These are phyloP conservation scores for Bufo gargarizans DNA, from an alignment of 2,113 vertebrate genomes.

Conservation along the genomic window DNA sequence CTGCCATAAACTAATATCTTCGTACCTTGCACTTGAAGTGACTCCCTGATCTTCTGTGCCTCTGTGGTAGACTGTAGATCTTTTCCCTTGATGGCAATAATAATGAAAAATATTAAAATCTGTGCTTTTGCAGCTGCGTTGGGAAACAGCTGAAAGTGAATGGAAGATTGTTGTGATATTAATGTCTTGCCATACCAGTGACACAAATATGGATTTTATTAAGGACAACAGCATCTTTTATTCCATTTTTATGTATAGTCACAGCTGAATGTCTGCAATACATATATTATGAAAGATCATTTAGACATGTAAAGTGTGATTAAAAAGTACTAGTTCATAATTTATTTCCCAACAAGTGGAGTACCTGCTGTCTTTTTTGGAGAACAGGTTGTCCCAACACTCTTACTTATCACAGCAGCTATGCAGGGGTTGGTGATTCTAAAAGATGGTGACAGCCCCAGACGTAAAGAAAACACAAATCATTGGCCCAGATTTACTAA, in stretches of 20 bases:
- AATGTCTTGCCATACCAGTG: slow-evolving; percentile 15
- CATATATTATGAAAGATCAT: not conserved
- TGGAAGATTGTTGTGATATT: slow-evolving; percentile 11
- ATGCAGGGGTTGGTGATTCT: too few species aligned
- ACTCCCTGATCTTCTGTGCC: too few species aligned
- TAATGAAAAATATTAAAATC: not conserved
- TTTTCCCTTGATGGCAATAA: not conserved
- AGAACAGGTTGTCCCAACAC: too few species aligned
- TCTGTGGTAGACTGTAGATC: not conserved
- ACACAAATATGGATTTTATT: slow-evolving; percentile 5
- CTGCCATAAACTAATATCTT: too few species aligned
- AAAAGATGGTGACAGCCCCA: too few species aligned
- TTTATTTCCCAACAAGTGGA: too few species aligned
- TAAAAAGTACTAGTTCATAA: too few species aligned
- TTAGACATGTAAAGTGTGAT: not conserved
- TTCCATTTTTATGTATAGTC: not conserved
- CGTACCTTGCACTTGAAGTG: too few species aligned
- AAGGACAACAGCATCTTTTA: slow-evolving; percentile 12
- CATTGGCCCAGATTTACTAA: too few species aligned
- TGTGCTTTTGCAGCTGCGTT: slow-evolving; percentile 9
- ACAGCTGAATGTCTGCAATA: not conserved
- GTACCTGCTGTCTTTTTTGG: too few species aligned
- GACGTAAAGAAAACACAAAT: too few species aligned
- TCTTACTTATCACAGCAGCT: too few species aligned
- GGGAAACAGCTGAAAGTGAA: not conserved